phyloP scores from a whole-genome alignment of 2,113 vertebrate species.

The Plotosus lineatus region DNA sequence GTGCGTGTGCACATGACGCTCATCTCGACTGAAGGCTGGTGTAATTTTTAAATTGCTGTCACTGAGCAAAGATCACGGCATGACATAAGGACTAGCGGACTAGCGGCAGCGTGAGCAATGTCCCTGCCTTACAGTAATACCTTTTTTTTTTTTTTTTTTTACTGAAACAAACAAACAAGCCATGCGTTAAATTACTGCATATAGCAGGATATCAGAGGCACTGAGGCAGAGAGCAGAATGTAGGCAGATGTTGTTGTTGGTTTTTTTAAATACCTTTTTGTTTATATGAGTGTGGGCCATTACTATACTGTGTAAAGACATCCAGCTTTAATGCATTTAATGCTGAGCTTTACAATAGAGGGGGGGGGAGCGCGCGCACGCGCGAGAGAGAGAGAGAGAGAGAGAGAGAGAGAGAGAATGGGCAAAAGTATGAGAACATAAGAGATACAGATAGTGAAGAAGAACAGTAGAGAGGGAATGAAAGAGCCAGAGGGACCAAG shows the following conservation, averaged over 20 bases:
- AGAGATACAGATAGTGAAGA: neutral
- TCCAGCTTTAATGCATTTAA: slow-evolving; percentile 4
- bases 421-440: no score
- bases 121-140: slow-evolving; percentile 21
- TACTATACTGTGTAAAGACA: slow-evolving; percentile 12
- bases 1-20: slow-evolving; percentile 32
- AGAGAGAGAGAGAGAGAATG: neutral
- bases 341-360: neutral
- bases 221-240: slow-evolving; percentile 11
- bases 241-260: no score
- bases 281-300: neutral
- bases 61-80: slow-evolving; percentile 25
- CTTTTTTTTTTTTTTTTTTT: slow-evolving; percentile 9
- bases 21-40: slow-evolving; percentile 45
- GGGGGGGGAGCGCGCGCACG: neutral
- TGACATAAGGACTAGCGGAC: slow-evolving; percentile 22
- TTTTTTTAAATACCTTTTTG: slow-evolving; percentile 6
- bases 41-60: slow-evolving; percentile 57
- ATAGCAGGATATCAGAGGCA: slow-evolving; percentile 18
- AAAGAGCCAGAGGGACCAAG: neutral
- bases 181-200: slow-evolving; percentile 52
- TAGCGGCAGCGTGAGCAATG: neutral
- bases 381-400: neutral
- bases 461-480: neutral
- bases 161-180: slow-evolving; percentile 47